Evolutionary conservation across 2,888 invertebrate genomes (phyloP).

Genomic region (Disparrhopalites patrizii): DNA sequence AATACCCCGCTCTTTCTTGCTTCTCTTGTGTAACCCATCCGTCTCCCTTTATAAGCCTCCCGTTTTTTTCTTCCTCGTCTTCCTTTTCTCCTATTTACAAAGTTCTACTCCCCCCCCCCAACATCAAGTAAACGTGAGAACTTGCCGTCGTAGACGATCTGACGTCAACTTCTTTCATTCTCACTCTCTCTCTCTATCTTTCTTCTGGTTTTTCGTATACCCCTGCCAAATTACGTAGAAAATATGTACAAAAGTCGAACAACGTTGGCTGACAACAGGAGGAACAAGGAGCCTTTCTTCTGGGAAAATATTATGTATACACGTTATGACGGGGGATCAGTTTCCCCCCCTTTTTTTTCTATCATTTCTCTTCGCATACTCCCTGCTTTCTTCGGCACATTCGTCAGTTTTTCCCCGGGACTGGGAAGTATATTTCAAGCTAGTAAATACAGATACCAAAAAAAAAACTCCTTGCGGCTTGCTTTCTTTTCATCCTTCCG

Average conservation of each 20-base stretch:
- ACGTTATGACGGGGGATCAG: background rate
- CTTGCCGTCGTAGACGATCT: background rate
- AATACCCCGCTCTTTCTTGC: constrained; percentile 27
- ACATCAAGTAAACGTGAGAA: background rate
- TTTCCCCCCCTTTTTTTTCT: constrained; percentile 12
- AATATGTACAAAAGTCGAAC: too few relatives aligned
- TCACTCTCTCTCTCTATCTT: background rate
- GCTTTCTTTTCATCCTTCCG: too few relatives aligned
- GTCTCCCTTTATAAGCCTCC: constrained; percentile 25
- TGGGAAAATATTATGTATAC: background rate
- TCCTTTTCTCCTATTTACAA: constrained; percentile 20
- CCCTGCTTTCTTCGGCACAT: background rate
- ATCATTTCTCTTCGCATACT: constrained; percentile 8
- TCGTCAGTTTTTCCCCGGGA: too few relatives aligned
- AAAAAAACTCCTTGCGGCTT: background rate
- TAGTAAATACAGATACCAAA: background rate
- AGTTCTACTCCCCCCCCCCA: background rate
- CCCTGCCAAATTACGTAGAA: too few relatives aligned
- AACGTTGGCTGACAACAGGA: background rate
- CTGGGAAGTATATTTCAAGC: too few relatives aligned
- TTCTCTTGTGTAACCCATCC: constrained; percentile 19
- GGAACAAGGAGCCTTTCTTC: background rate
- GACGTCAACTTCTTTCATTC: constrained; percentile 6
- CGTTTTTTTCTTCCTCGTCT: constrained; percentile 8
- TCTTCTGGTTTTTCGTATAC: too few relatives aligned